These are phyloP conservation scores for Myopa testacea DNA, from an alignment of 2,888 invertebrate genomes.

Conservation along the genomic window DNA sequence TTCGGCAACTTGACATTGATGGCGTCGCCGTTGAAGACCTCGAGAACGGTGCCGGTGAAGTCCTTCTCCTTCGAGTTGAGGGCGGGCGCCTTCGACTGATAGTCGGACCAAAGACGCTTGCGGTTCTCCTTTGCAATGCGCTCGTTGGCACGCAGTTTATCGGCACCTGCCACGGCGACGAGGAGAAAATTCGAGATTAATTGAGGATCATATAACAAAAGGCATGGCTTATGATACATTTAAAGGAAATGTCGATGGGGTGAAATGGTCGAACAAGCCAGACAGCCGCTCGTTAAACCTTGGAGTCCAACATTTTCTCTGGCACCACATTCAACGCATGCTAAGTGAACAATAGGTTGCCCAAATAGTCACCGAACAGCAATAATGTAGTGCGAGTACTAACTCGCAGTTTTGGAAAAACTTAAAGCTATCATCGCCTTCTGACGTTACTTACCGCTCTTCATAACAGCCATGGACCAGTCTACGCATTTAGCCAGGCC, in stretches of 20 bases:
- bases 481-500: slow-evolving; percentile 96
- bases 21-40: slow-evolving; percentile 95
- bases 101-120: slow-evolving; percentile 92
- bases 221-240: background rate
- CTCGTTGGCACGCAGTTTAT: slow-evolving; percentile 86
- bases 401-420: slow-evolving; percentile 32
- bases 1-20: slow-evolving; percentile 85
- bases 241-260: slow-evolving; percentile 60
- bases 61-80: slow-evolving; percentile 84
- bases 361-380: slow-evolving; percentile 49
- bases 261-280: slow-evolving; percentile 63
- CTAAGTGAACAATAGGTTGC: slow-evolving; percentile 49
- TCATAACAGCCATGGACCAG: slow-evolving; percentile 89
- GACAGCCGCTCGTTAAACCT: slow-evolving; percentile 55
- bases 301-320: slow-evolving; percentile 64
- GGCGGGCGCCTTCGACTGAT: slow-evolving; percentile 79
- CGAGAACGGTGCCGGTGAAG: slow-evolving; percentile 84
- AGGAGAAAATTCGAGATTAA: slow-evolving; percentile 22
- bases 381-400: slow-evolving; percentile 31
- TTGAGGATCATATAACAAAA: background rate
- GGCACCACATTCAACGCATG: slow-evolving; percentile 51
- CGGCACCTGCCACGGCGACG: slow-evolving; percentile 72
- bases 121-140: slow-evolving; percentile 88
- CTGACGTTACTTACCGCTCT: slow-evolving; percentile 70
- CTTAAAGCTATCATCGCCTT: background rate